phyloP scores from a whole-genome alignment of 2,797 vertebrate species.

The Aphelocoma californica region DNA sequence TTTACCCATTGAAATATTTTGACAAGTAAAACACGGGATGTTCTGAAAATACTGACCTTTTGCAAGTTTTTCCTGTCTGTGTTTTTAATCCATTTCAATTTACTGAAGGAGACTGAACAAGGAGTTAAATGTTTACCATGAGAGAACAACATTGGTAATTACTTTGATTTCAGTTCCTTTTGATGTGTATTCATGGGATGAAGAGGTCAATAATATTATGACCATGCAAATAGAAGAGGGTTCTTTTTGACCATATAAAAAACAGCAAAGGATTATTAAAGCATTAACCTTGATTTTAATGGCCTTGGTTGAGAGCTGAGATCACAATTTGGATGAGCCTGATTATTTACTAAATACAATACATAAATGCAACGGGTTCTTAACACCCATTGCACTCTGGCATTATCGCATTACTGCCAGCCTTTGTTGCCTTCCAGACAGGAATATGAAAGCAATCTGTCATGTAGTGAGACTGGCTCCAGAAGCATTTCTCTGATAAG shows the following conservation, averaged over 20 bases:
- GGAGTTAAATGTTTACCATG: constrained; percentile 80
- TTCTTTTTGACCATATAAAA: constrained; percentile 81
- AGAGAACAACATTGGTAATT: constrained; percentile 80
- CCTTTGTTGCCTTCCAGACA: constrained; percentile 92
- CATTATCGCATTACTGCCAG: constrained; percentile 98
- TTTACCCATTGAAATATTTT: constrained; percentile 37
- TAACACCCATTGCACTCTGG: constrained; percentile 91
- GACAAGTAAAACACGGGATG: constrained; percentile 24
- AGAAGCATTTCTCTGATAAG: constrained; percentile 98
- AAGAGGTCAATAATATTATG: constrained; percentile 85
- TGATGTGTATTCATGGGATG: constrained; percentile 80
- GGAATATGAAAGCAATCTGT: constrained; percentile 96
- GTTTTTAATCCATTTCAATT: constrained; percentile 70
- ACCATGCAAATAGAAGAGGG: constrained; percentile 85
- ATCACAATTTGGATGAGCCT: constrained; percentile 91
- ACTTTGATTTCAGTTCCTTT: constrained; percentile 82
- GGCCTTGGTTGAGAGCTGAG: constrained; percentile 87
- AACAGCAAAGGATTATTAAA: constrained; percentile 84
- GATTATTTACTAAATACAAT: constrained; percentile 92
- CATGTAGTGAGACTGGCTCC: constrained; percentile 93
- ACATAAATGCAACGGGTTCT: constrained; percentile 89
- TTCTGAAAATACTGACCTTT: constrained; percentile 57
- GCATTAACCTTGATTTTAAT: constrained; percentile 90
- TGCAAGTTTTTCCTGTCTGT: constrained; percentile 49
- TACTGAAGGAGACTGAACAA: constrained; percentile 58